These are phyloP conservation scores for Atractosteus spatula DNA, from an alignment of 2,113 vertebrate genomes.

Conservation along the genomic window DNA sequence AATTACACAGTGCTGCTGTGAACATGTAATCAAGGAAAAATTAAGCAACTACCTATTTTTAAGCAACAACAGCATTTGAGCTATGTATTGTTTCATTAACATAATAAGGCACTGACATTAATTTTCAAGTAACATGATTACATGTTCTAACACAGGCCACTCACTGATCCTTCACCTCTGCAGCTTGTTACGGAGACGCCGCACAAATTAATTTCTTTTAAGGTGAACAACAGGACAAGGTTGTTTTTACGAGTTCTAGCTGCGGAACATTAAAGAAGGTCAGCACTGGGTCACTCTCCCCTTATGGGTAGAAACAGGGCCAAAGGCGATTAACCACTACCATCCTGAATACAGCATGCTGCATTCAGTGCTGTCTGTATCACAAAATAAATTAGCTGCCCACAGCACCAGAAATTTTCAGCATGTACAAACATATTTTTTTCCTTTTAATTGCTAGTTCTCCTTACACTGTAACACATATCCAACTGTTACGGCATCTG, in stretches of 20 bases:
- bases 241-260: conserved; percentile 41
- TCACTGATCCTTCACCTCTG: conserved; percentile 47
- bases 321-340: conserved; percentile 37
- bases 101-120: conserved; percentile 69
- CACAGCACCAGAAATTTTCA: too few relatives aligned
- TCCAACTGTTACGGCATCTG: too few relatives aligned
- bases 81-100: conserved; percentile 56
- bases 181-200: conserved; percentile 42
- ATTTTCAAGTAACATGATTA: conserved; percentile 69
- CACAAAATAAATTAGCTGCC: too few relatives aligned
- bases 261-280: conserved; percentile 59
- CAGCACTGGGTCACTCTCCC: conserved; percentile 36
- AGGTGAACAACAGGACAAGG: conserved; percentile 51
- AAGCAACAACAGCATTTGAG: conserved; percentile 48
- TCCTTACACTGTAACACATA: too few relatives aligned
- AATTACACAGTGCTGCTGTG: conserved; percentile 44
- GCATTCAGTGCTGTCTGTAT: too few relatives aligned
- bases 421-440: too few relatives aligned
- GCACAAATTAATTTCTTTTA: conserved; percentile 55
- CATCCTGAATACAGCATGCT: conserved; percentile 9
- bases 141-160: conserved; percentile 48
- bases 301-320: conserved; percentile 39
- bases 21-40: conserved; percentile 68
- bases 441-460: too few relatives aligned
- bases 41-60: conserved; percentile 62